Evolutionary conservation across 2,797 vertebrate genomes (phyloP).

Genomic region (Sebastes matsubarae): DNA sequence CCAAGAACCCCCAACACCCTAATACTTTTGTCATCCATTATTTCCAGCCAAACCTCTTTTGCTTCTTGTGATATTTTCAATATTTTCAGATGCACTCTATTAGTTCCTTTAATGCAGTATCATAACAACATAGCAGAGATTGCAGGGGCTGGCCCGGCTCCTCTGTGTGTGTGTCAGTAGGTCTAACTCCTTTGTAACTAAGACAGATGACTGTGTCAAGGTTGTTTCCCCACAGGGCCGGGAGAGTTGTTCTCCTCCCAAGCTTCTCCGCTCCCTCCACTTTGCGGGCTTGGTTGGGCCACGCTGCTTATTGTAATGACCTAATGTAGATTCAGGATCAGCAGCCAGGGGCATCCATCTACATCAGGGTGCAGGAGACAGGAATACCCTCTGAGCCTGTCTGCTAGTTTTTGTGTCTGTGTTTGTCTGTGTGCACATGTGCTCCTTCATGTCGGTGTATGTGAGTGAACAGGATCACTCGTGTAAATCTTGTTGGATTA

Average conservation of each 20-base stretch:
- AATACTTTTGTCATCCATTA: slow-evolving; percentile 48
- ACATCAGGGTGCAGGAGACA: slow-evolving; percentile 73
- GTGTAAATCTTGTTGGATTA: not conserved
- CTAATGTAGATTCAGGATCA: slow-evolving; percentile 81
- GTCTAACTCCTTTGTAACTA: slow-evolving; percentile 78
- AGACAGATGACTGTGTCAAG: slow-evolving; percentile 82
- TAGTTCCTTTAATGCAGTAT: slow-evolving; percentile 78
- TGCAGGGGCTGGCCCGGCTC: slow-evolving; percentile 48
- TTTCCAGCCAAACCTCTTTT: slow-evolving; percentile 18
- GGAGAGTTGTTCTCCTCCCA: slow-evolving; percentile 55
- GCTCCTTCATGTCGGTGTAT: not conserved
- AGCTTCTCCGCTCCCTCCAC: slow-evolving; percentile 51
- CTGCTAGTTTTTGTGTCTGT: slow-evolving; percentile 29
- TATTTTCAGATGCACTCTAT: slow-evolving; percentile 72
- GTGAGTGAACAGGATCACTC: not conserved
- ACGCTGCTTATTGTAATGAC: slow-evolving; percentile 78
- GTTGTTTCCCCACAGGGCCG: slow-evolving; percentile 65
- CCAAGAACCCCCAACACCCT: slow-evolving; percentile 5
- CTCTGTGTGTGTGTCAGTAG: slow-evolving; percentile 65
- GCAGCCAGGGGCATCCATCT: slow-evolving; percentile 77
- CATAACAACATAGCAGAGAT: slow-evolving; percentile 71
- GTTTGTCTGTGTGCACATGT: slow-evolving; percentile 5
- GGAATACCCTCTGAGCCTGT: slow-evolving; percentile 55
- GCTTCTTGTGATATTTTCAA: slow-evolving; percentile 62
- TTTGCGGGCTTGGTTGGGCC: slow-evolving; percentile 41